These are phyloP conservation scores for Amphiprion percula DNA, from an alignment of 2,113 vertebrate genomes.

Conservation along the genomic window DNA sequence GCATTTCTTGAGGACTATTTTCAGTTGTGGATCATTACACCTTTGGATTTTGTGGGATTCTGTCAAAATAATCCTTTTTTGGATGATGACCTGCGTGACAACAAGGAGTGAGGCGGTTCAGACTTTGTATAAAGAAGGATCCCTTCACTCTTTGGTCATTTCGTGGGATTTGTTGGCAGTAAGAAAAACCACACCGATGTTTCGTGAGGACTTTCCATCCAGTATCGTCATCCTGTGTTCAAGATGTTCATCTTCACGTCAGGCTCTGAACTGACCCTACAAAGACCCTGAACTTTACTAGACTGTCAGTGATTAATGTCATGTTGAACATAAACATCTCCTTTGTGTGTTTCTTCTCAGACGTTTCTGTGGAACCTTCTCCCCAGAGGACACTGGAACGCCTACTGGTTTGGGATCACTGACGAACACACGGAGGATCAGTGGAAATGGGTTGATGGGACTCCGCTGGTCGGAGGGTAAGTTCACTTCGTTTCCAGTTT, in stretches of 20 bases:
- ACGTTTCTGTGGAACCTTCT: conserved; percentile 80
- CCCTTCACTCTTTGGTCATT: too few relatives aligned
- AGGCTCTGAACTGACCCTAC: neutral
- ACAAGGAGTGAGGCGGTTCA: too few relatives aligned
- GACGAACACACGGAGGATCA: conserved; percentile 74
- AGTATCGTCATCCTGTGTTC: too few relatives aligned
- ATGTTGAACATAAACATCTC: neutral
- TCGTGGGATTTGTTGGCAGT: too few relatives aligned
- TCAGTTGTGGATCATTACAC: too few relatives aligned
- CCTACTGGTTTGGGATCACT: conserved; percentile 82
- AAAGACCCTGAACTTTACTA: neutral
- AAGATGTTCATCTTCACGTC: neutral
- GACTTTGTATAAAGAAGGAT: too few relatives aligned
- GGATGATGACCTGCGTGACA: too few relatives aligned
- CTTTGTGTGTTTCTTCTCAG: conserved; percentile 46
- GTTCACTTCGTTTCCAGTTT: conserved; percentile 4
- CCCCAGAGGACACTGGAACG: conserved; percentile 80
- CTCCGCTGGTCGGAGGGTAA: conserved; percentile 72
- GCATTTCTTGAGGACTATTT: too few relatives aligned
- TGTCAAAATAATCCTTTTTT: too few relatives aligned
- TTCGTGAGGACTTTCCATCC: too few relatives aligned
- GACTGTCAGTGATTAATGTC: neutral
- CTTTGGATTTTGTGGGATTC: too few relatives aligned
- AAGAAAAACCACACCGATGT: too few relatives aligned
- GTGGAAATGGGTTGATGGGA: conserved; percentile 82